These are phyloP conservation scores for Staurois parvus DNA, from an alignment of 2,797 vertebrate species.

Conservation along the genomic window DNA sequence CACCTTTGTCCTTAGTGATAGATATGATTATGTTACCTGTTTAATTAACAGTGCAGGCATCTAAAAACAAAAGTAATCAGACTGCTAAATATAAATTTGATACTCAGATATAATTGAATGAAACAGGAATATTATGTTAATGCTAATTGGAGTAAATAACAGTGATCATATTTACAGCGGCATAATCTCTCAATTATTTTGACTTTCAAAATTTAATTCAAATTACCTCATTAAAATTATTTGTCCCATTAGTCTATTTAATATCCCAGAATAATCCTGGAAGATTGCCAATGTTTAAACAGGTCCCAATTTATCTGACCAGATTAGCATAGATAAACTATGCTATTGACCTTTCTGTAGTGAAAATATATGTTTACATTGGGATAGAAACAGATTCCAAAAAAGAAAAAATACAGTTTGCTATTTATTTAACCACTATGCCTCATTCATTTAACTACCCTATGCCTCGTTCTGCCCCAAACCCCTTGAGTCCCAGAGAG, in stretches of 20 bases:
- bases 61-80: neutral
- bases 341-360: conserved; percentile 32
- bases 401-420: no score
- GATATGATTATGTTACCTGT: no score
- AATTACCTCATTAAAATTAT: conserved; percentile 51
- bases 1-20: no score
- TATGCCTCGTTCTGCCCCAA: no score
- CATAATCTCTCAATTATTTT: conserved; percentile 45
- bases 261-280: conserved; percentile 34
- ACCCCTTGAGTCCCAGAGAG: no score
- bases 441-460: no score
- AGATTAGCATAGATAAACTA: conserved; percentile 39
- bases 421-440: no score
- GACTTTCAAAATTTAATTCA: conserved; percentile 29
- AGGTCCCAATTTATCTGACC: conserved; percentile 29
- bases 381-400: neutral
- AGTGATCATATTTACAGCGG: conserved; percentile 44
- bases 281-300: conserved; percentile 37
- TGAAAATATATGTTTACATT: conserved; percentile 9
- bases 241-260: conserved; percentile 46
- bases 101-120: conserved; percentile 17
- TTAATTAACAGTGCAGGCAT: neutral
- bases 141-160: conserved; percentile 46
- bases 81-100: neutral
- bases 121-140: conserved; percentile 18